A percentile compares a stretch with the other conserved stretches of the same genome.
These are phyloP conservation scores for Drosophila pseudoobscura DNA, from an alignment of 1,140 invertebrate genomes.

Conservation along the genomic window DNA sequence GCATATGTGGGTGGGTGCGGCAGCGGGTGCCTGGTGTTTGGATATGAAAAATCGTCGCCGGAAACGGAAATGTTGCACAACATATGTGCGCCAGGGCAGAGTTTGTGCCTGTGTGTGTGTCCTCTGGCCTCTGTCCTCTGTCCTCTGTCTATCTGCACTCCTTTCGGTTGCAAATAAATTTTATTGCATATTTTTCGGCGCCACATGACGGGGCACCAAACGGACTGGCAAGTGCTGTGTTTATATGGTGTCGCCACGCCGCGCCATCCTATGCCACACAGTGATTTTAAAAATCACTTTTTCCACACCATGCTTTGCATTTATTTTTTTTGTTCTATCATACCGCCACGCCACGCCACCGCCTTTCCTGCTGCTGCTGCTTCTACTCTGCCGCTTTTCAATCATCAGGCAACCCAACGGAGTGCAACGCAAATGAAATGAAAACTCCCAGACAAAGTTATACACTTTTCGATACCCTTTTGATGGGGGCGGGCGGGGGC, in stretches of 20 bases:
- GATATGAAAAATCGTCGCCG: conserved; percentile 53
- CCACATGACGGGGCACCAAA: conserved; percentile 63
- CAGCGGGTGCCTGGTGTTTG: conserved; percentile 13
- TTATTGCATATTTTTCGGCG: conserved; percentile 80
- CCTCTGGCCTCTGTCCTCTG: not conserved
- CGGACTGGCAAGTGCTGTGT: conserved; percentile 42
- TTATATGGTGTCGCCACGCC: conserved; percentile 28
- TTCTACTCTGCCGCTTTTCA: conserved; percentile 43
- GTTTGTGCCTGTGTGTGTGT: conserved; percentile 6
- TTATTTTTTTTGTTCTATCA: conserved; percentile 1
- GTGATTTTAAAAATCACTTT: conserved; percentile 45
- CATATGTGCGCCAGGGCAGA: conserved; percentile 64
- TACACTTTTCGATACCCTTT: too few species aligned
- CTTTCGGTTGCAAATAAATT: conserved; percentile 62
- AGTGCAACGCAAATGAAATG: conserved; percentile 60
- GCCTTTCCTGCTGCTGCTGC: conserved; percentile 44
- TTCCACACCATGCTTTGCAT: conserved; percentile 1
- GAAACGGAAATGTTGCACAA: conserved; percentile 79
- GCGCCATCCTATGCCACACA: conserved; percentile 24
- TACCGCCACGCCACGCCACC: too few species aligned
- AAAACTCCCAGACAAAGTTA: conserved; percentile 61
- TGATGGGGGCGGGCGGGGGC: too few species aligned
- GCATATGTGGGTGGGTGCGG: not conserved
- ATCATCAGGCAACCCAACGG: conserved; percentile 36
- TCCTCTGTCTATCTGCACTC: conserved; percentile 13